Evolutionary conservation across 2,888 invertebrate species (phyloP), one percentile per base, ranked within the genome.

Genomic region (Itoplectis maculator): DNA sequence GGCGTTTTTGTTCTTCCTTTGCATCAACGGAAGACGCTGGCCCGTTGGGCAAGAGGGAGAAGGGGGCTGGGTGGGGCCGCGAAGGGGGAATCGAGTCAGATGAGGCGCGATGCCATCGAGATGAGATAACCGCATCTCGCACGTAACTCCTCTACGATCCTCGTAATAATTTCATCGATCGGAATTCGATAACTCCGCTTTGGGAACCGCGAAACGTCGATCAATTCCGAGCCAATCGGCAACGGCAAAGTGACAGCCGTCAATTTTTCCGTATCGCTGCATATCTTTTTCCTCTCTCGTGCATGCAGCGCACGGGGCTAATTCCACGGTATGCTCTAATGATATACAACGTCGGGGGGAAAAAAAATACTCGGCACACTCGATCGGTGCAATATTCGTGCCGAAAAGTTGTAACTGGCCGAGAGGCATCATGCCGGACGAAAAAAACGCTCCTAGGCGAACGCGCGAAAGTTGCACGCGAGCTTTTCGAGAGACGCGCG

Each of bases 391-490:
- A 11, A 23, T n/a, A n/a, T 75, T 40, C 68, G 51, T 13, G 45
- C 6, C 35, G 15, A 47, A 18, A 51, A 42, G 18, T 47, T 72
- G 15, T 70, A 29, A 56, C 45, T 5, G n/a, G 9, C 15, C 42
- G 11, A 29, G 29, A 72, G 45, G n/a, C 13, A 29, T 35, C n/a
- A 51, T 23, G 47, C 54, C 47, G 37, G 37, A 47, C 23, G n/a
- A n/a, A n/a, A 11, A 68, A 68, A 73, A 61, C 20, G 75, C 63
- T 75, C 54, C 47, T 70, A 70, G 63, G 37, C n/a, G 51, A 70
- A 81, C 13, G 20, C n/a, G 13, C 20, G n/a, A 37, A 59, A 68
- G 68, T 42, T 20, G 73, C 77, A 77, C 73, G 81, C 73, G 29
- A 81, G 54, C 29, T 29, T 54, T 69, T 73, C 49, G 59, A 68